These are phyloP conservation scores for Phylloscopus trochiloides DNA, from an alignment of 2,113 vertebrate genomes.

Conservation along the genomic window DNA sequence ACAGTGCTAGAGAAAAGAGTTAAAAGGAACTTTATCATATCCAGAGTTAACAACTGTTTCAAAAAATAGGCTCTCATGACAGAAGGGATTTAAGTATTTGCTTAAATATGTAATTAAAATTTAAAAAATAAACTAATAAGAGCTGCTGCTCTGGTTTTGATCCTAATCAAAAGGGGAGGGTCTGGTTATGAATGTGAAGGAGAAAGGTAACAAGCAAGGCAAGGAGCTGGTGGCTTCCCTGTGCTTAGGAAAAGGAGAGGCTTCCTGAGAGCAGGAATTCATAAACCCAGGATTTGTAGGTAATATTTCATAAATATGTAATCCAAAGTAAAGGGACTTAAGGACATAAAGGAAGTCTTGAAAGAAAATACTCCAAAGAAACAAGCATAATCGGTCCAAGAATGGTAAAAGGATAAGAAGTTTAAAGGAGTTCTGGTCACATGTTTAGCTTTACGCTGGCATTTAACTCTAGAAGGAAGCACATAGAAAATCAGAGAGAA, in stretches of 20 bases:
- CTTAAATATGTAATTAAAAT: background rate
- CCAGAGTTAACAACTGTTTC: background rate
- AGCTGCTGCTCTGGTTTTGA: background rate
- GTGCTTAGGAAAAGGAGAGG: background rate
- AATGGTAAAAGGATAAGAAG: background rate
- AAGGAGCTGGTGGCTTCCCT: background rate
- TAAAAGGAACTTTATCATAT: background rate
- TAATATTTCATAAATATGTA: background rate
- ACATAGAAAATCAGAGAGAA: background rate
- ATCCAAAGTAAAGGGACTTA: background rate
- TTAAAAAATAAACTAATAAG: background rate
- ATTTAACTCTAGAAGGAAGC: background rate
- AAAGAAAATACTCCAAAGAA: background rate
- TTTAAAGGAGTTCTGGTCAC: background rate
- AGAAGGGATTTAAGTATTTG: background rate
- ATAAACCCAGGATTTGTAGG: background rate
- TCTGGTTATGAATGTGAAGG: background rate
- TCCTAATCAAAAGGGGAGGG: background rate
- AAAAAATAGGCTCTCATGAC: background rate
- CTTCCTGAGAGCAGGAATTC: background rate
- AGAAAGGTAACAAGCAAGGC: accelerated
- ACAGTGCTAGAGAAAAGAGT: background rate
- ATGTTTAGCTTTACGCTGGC: background rate
- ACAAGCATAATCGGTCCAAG: background rate
- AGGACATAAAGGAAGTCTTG: background rate